Base-by-base conservation (phyloP, 1,140 invertebrate species). In the Hylaeus volcanicus region DNA sequence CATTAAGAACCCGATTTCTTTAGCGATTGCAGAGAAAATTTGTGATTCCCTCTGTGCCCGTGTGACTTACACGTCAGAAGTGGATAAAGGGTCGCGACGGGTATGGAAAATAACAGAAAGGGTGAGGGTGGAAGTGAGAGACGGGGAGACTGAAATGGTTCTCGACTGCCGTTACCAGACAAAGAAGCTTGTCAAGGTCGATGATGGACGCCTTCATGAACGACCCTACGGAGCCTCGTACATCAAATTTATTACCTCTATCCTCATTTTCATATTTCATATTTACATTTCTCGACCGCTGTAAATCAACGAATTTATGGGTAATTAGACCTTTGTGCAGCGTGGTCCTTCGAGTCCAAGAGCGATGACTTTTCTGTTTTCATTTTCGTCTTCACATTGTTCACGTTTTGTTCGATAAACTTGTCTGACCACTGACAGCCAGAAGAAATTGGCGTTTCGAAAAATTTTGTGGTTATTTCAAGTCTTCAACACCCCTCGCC, bases 191-290 rank as follows among this genome's bases (percentile, higher is more conserved):
- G 94, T 95, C 95, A 95, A 91, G 88, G 88, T 90, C 90, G 91
- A 95, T 95, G 95, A 96, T 95, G 94, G 95, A 96, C 95, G 95
- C 95, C 94, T 95, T 95, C 94, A 95, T 93, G 94, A 96, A 96
- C 95, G 95, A 95, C 95, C 94, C 95, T 95, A 94, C 94, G 93
- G 95, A 95, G 95, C 93, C 94, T 94, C 94, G 94, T 96, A 95
- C 95, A 95, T 96, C 95, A 96, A 95, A 95, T 96, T 96, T 96
- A 96, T 95, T 95, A 95, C 95, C 94, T 94, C 95, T 94, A 94
- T 96, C 95, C 95, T 96, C 95, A 96, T 96, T 96, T 96, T 96
- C 95, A 96, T 96, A 96, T 96, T 95, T 96, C 95, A 96, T 96
- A 96, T 96, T 96, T 96, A 95, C 95, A 96, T 95, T 94, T 95